These are phyloP conservation scores for Drosophila rhopaloa DNA, from an alignment of 1,140 invertebrate species.

Conservation along the genomic window DNA sequence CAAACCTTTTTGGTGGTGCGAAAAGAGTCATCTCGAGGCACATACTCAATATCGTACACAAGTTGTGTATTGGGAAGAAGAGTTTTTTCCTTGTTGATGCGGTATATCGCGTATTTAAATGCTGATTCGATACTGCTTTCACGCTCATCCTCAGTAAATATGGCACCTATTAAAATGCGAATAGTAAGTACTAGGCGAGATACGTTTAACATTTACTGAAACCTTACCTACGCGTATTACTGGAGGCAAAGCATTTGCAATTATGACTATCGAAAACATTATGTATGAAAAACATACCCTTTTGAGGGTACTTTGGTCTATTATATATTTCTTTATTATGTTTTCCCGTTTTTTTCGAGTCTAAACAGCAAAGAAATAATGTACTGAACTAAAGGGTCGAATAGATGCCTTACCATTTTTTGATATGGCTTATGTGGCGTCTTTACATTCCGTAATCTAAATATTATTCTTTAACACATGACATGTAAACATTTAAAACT, in stretches of 20 bases:
- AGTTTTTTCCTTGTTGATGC: conserved; percentile 93
- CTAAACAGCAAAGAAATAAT: not conserved
- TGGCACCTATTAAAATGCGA: conserved; percentile 87
- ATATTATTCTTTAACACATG: not conserved
- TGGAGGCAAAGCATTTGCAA: conserved; percentile 46
- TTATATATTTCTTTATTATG: not conserved
- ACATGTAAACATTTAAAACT: not conserved
- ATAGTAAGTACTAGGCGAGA: not conserved
- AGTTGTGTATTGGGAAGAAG: conserved; percentile 94
- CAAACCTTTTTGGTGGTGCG: conserved; percentile 96
- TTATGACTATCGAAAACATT: conserved; percentile 45
- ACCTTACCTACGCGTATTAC: conserved; percentile 64
- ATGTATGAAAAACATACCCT: conserved; percentile 30
- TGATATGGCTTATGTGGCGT: not conserved
- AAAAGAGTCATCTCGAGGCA: conserved; percentile 94
- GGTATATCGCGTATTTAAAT: conserved; percentile 96
- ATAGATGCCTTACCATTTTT: conserved; percentile 8
- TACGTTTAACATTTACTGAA: not conserved
- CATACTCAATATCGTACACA: conserved; percentile 96
- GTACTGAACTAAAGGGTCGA: not conserved
- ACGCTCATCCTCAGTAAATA: conserved; percentile 95
- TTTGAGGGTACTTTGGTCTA: not conserved
- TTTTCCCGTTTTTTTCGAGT: conserved; percentile 4
- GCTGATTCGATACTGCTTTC: conserved; percentile 93
- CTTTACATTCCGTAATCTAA: not conserved